phyloP scores from a whole-genome alignment of 2,888 invertebrate genomes.

The Mythimna lalbum region DNA sequence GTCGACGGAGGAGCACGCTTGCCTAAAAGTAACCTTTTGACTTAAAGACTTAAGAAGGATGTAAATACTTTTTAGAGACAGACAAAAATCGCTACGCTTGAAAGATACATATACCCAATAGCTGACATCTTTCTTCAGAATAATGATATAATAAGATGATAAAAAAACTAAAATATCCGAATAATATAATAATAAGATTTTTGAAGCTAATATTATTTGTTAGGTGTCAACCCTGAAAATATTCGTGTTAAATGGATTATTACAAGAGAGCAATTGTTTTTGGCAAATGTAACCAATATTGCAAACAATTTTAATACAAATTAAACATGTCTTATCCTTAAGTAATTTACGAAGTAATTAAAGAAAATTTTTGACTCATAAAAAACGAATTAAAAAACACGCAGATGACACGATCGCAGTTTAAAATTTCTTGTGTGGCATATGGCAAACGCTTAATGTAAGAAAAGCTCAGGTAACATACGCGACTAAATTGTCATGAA shows the following conservation, averaged over 20 bases:
- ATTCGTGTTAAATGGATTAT: constrained; percentile 59
- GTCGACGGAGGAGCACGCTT: too few relatives aligned
- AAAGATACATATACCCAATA: background rate
- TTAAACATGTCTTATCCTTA: constrained; percentile 10
- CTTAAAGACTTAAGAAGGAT: too few relatives aligned
- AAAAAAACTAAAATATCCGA: background rate
- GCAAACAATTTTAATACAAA: constrained; percentile 48
- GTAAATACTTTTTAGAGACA: too few relatives aligned
- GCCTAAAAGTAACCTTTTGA: too few relatives aligned
- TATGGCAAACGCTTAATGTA: constrained; percentile 70
- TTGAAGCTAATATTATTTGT: background rate
- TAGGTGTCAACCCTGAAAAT: constrained; percentile 61
- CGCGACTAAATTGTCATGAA: constrained; percentile 36
- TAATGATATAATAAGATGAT: too few relatives aligned
- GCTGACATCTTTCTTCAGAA: background rate
- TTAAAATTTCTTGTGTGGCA: constrained; percentile 71
- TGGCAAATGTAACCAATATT: constrained; percentile 56
- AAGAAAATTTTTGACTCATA: constrained; percentile 21
- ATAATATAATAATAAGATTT: background rate
- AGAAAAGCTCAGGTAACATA: constrained; percentile 58
- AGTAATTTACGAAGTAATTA: constrained; percentile 48
- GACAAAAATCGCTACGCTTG: background rate
- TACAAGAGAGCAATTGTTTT: constrained; percentile 63
- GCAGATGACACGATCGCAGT: constrained; percentile 60
- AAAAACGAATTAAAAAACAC: constrained; percentile 47